Base-by-base conservation (phyloP, 2,113 vertebrate genomes). In the Misgurnus mizolepis region DNA sequence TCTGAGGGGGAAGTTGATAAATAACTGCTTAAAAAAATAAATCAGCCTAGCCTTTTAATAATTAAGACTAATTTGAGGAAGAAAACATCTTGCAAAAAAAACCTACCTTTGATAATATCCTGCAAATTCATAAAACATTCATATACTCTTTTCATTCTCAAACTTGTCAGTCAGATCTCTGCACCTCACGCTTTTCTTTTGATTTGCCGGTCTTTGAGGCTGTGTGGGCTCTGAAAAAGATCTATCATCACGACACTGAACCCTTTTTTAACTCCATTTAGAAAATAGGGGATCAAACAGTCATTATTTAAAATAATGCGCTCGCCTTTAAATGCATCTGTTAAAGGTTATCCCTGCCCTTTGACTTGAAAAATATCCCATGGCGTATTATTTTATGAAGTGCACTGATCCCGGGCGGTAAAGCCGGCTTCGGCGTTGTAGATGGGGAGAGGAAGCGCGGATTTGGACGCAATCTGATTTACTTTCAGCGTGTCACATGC, bases 71-170 rank as follows among this genome's bases (percentile, higher is more conserved):
- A 89, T 81, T 80, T 90, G 89, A 62, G 77, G 83, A 86, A 90
- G 85, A 91, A 90, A 91, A 90, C 80, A 89, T 86, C 87, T 91
- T 86, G 18, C 1, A 22, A 22, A 55, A 84, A 78, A 53, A 80
- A 89, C 83, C 75, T 53, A 64, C 17, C 89, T 93, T 93, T 92
- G 88, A 92, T 90, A 82, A 87, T 82, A 83, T 88, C 78, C 86
- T 72, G 86, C 87, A 87, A 88, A 87, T 87, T 93, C 89, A 92
- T 92, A 83, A 91, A 92, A 91, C 75, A 91, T 92, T 92, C 80
- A 92, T 84, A 89, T n/a, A 45, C 6, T 90, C 22, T 22, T 92
- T 91, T 90, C 65, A 45, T 84, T 77, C 62, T 66, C 61, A 77
- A 87, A 88, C 85, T 90, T 91, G 87, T 87, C 90, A 90, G 88